A percentile compares a stretch with the other conserved stretches of the same genome.
These are phyloP conservation scores for Eilema depressum DNA, from an alignment of 2,888 invertebrate genomes.

Conservation along the genomic window DNA sequence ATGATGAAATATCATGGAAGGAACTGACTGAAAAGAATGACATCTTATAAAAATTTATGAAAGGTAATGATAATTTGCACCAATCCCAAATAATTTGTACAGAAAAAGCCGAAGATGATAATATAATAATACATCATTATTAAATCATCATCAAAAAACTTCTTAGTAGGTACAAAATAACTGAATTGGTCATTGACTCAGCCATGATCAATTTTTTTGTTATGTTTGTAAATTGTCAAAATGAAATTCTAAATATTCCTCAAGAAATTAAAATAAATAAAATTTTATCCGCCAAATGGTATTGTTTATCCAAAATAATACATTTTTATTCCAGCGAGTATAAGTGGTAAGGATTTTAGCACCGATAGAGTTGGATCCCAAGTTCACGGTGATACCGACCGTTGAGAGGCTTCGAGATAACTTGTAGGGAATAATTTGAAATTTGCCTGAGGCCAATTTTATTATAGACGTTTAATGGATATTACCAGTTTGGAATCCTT, in stretches of 20 bases:
- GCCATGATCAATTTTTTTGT: too few species aligned
- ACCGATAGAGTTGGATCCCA: constrained; percentile 29
- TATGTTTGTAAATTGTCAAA: too few species aligned
- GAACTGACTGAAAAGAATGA: too few species aligned
- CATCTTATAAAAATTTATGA: too few species aligned
- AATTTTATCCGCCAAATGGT: neutral
- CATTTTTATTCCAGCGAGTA: constrained; percentile 27
- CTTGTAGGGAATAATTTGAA: constrained; percentile 52
- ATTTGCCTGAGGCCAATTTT: constrained; percentile 50
- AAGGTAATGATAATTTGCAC: too few species aligned
- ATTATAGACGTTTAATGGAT: constrained; percentile 48
- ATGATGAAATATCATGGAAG: neutral
- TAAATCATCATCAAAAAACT: too few species aligned
- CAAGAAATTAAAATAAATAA: neutral
- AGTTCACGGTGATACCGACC: constrained; percentile 36
- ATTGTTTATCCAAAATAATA: neutral
- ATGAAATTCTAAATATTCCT: too few species aligned
- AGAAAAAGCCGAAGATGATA: too few species aligned
- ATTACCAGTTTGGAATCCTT: constrained; percentile 48
- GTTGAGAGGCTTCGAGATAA: constrained; percentile 37
- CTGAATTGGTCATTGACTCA: too few species aligned
- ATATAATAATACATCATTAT: too few species aligned
- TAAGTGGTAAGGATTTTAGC: constrained; percentile 36
- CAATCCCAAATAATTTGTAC: too few species aligned
- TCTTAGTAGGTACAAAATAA: too few species aligned